Evolutionary conservation across 2,797 vertebrate genomes (phyloP).

Genomic region (Miopithecus talapoin): DNA sequence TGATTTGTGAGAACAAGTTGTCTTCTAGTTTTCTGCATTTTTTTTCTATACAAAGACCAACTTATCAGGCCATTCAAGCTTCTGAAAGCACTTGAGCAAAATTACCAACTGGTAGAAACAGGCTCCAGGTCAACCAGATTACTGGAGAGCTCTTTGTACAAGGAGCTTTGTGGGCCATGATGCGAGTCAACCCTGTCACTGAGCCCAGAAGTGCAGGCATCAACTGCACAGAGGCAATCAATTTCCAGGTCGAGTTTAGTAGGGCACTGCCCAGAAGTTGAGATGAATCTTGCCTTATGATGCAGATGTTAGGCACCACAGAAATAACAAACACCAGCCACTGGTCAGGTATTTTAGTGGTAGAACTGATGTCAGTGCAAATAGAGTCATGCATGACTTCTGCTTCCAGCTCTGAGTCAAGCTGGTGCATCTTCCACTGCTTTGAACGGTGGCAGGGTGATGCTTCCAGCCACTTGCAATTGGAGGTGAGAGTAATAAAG

Average conservation of each 20-base stretch:
- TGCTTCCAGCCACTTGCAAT: background rate
- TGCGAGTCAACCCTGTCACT: background rate
- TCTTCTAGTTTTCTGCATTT: slow-evolving; percentile 39
- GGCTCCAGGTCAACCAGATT: background rate
- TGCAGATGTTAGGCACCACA: background rate
- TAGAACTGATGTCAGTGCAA: background rate
- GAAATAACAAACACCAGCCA: background rate
- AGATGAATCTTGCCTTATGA: background rate
- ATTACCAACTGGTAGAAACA: background rate
- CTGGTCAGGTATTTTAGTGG: background rate
- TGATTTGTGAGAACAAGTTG: slow-evolving; percentile 67
- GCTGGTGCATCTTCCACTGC: background rate
- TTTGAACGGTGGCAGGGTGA: background rate
- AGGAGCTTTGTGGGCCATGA: background rate
- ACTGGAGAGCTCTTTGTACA: background rate
- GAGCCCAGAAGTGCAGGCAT: background rate
- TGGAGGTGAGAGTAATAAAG: background rate
- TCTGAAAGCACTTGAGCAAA: slow-evolving; percentile 3
- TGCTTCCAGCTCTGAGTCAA: background rate
- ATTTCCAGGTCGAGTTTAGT: background rate
- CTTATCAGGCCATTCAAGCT: slow-evolving; percentile 39
- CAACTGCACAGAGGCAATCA: background rate
- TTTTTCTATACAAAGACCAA: slow-evolving; percentile 56
- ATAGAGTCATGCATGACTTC: background rate
- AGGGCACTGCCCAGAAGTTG: background rate